Evolutionary conservation across 2,888 invertebrate genomes (phyloP).

Genomic region (Lasius platythorax): DNA sequence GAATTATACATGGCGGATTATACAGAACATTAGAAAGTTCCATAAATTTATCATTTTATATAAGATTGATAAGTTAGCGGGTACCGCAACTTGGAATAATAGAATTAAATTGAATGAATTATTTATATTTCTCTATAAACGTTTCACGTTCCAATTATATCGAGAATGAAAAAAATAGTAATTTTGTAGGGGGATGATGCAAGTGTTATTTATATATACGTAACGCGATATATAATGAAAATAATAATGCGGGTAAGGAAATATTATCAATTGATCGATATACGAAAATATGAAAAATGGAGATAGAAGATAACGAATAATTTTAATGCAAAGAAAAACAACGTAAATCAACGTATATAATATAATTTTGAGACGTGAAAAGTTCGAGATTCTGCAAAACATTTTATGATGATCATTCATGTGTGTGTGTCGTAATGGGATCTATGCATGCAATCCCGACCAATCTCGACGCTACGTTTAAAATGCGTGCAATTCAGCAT

Average conservation of each 20-base stretch:
- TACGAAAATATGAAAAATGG: neutral
- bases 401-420: neutral
- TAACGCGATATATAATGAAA: neutral
- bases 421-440: neutral
- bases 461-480: constrained; percentile 3
- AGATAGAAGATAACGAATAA: neutral
- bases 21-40: constrained; percentile 39
- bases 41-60: constrained; percentile 46
- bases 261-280: neutral
- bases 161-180: neutral
- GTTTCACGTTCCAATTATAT: constrained; percentile 15
- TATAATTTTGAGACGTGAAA: neutral
- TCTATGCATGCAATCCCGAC: neutral
- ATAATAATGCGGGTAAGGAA: neutral
- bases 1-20: constrained; percentile 48
- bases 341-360: neutral
- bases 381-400: neutral
- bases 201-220: neutral
- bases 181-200: neutral
- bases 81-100: constrained; percentile 3
- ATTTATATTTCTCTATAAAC: neutral
- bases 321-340: neutral
- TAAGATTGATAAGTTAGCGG: constrained; percentile 39
- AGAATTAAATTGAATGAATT: constrained; percentile 39
- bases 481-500: constrained; percentile 15